Evolutionary conservation across 2,888 invertebrate genomes (phyloP).

Genomic region (Eupithecia centaureata): DNA sequence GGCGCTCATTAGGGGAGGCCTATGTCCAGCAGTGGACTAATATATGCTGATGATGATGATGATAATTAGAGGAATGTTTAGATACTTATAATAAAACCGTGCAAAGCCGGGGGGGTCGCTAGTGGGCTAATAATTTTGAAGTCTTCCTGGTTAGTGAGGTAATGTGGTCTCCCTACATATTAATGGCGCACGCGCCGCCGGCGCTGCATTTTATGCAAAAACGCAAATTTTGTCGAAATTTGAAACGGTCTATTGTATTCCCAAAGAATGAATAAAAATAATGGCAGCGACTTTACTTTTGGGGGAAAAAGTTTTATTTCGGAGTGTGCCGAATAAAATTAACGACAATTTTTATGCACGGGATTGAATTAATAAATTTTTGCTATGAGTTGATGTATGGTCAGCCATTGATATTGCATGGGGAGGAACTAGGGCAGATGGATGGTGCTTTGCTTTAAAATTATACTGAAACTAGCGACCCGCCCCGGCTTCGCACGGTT

Average conservation of each 20-base stretch:
- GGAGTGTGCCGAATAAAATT: conserved; percentile 71
- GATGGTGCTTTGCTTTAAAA: conserved; percentile 10
- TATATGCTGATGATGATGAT: no score
- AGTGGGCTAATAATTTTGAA: not conserved
- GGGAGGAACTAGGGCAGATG: conserved; percentile 47
- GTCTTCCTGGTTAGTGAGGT: not conserved
- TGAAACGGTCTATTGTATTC: conserved; percentile 80
- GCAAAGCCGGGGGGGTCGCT: no score
- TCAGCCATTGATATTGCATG: conserved; percentile 61
- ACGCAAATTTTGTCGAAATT: conserved; percentile 84
- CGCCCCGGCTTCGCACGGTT: no score
- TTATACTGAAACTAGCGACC: not conserved
- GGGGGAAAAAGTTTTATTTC: conserved; percentile 65
- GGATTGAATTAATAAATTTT: conserved; percentile 71
- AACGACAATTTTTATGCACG: conserved; percentile 77
- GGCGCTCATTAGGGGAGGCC: no score
- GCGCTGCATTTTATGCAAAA: conserved; percentile 80
- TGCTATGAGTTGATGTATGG: conserved; percentile 70
- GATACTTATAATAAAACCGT: no score
- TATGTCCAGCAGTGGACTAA: no score
- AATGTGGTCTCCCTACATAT: conserved; percentile 54
- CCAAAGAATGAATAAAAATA: conserved; percentile 78
- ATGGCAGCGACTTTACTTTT: conserved; percentile 73
- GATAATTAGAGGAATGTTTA: no score
- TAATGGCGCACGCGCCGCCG: conserved; percentile 77